Percentiles rank a stretch among this genome's conserved stretches.
Evolutionary conservation across 2,888 invertebrate genomes (phyloP).

Genomic region (Pristionchus japonicus): DNA sequence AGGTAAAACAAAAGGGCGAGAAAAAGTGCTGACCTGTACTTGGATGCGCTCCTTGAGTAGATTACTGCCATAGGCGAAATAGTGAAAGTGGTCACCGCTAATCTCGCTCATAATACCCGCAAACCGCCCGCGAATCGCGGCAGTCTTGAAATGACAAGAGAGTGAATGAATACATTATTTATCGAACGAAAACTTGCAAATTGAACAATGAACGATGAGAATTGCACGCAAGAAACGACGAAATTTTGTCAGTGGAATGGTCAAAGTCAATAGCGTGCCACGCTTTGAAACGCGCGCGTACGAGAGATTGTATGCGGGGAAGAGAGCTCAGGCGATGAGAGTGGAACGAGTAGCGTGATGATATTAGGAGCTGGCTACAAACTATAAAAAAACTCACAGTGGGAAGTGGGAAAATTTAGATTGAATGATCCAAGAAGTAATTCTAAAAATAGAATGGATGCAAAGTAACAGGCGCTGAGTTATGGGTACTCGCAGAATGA

Average conservation of each 20-base stretch:
- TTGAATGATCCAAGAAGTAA: background rate
- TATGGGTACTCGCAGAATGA: background rate
- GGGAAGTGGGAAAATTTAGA: background rate
- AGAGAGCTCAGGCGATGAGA: background rate
- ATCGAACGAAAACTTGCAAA: background rate
- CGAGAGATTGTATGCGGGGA: background rate
- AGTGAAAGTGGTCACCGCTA: conserved; percentile 27
- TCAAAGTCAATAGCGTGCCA: background rate
- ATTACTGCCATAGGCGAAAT: conserved; percentile 47
- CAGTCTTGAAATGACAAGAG: background rate
- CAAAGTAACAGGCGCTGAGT: background rate
- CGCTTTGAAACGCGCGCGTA: conserved; percentile 4
- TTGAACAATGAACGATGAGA: conserved; percentile 13
- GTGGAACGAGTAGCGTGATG: background rate
- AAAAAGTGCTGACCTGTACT: conserved; percentile 6
- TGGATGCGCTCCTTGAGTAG: conserved; percentile 46
- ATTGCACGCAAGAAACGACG: background rate
- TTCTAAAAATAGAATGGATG: background rate
- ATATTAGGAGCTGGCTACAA: background rate
- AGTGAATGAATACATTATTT: background rate
- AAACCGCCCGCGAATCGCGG: background rate
- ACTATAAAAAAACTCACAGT: background rate
- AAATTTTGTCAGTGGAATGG: background rate
- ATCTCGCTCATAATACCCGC: conserved; percentile 12
- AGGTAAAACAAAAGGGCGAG: background rate